phyloP scores from a whole-genome alignment of 2,113 vertebrate genomes.

The Mesocricetus auratus region DNA sequence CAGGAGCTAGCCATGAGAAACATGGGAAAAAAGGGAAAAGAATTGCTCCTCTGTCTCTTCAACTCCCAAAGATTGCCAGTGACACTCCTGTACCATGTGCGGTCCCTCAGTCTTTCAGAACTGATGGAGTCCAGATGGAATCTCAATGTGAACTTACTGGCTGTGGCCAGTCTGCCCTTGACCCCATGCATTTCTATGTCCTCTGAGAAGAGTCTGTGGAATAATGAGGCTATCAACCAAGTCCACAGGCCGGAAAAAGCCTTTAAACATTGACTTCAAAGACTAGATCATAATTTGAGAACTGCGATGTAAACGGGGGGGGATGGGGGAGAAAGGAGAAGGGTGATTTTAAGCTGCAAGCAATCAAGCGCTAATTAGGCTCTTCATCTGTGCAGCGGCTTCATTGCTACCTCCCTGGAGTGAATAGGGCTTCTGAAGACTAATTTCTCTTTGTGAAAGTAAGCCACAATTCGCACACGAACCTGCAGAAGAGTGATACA shows the following conservation, averaged over 20 bases:
- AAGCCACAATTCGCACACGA: neutral
- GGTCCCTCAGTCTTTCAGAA: neutral
- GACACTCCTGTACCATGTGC: neutral
- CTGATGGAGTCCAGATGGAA: constrained; percentile 74
- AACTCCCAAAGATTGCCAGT: neutral
- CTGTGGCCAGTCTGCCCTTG: constrained; percentile 40
- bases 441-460: constrained; percentile 24
- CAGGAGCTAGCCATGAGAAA: constrained; percentile 14
- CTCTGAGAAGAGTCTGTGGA: constrained; percentile 39
- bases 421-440: neutral
- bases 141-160: constrained; percentile 25
- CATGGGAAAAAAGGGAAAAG: neutral
- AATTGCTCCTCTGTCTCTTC: neutral
- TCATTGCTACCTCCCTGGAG: neutral
- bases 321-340: neutral
- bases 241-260: neutral
- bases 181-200: constrained; percentile 47
- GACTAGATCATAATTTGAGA: constrained; percentile 59
- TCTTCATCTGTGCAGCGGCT: neutral
- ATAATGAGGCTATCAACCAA: constrained; percentile 54
- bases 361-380: constrained; percentile 58
- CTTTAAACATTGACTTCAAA: constrained; percentile 68
- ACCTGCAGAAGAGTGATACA: neutral
- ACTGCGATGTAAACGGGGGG: constrained; percentile 59
- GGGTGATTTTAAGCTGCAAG: constrained; percentile 12